Evolutionary conservation across 2,113 vertebrate species (phyloP), one percentile per base, ranked within the genome.

Genomic region (Oreocharis arfaki): DNA sequence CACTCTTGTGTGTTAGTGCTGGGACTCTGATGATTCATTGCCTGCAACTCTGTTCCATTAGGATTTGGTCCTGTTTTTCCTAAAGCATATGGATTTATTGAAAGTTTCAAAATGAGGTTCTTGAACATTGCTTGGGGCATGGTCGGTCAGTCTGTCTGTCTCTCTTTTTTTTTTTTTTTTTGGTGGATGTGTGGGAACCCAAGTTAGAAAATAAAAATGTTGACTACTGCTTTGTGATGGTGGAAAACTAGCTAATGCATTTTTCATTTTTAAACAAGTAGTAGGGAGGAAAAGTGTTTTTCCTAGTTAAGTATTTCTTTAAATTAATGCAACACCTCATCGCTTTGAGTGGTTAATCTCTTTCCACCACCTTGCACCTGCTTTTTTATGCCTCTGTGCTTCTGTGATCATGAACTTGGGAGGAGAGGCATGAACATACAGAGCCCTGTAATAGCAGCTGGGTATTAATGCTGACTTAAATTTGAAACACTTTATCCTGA

Each of bases 321-420:
- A 93, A 95, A 90, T 96, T 84, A 97, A 95, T 84, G 80, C 94
- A 95, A 46, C 41, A 70, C 60, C 95, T 95, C 95, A 94, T 97
- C 95, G 89, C 86, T 92, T 84, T 70, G 86, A 89, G 77, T 89
- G 73, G 64, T 89, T 96, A 91, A 95, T 95, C 52, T 90, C 56
- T 93, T 92, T 90, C 80, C 64, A 92, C 76, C 86, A 84, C 89
- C 80, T 96, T 92, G 73, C 80, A 94, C 89, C 86, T 94, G 86
- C 86, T 67, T 95, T 93, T 95, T 95, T 92, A 87, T 90, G 93
- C 91, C 35, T 95, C 70, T 90, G 33, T 93, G 59, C 61, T 23
- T 95, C 89, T 95, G 8, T 95, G 91, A 94, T 95, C 61, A 50
- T 75, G 57, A 95, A 71, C 52, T 33, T 92, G 68, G 77, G 60